phyloP scores from a whole-genome alignment of 1,140 invertebrate species.

The Eumeta japonica region DNA sequence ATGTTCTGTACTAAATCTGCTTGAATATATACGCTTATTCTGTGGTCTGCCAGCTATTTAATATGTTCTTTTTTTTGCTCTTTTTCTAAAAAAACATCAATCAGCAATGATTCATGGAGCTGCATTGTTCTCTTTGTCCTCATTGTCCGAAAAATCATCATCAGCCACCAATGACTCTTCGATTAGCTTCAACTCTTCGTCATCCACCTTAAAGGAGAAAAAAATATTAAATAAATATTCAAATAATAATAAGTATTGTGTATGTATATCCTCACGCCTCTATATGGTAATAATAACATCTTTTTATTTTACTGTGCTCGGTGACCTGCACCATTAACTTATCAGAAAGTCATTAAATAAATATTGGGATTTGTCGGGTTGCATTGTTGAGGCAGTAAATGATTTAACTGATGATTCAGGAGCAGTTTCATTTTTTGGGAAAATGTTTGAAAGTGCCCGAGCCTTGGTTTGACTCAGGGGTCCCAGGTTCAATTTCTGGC shows the following conservation, averaged over 20 bases:
- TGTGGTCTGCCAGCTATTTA: slow-evolving; percentile 15
- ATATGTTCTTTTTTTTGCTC: slow-evolving; percentile 13
- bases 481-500: slow-evolving; percentile 14
- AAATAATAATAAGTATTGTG: no score
- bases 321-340: slow-evolving; percentile 15
- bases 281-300: no score
- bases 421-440: slow-evolving; percentile 12
- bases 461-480: no score
- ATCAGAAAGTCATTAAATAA: slow-evolving; percentile 15
- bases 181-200: slow-evolving; percentile 10
- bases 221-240: no score
- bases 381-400: no score
- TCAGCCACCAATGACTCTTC: slow-evolving; percentile 11
- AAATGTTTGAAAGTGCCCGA: slow-evolving; percentile 14
- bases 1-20: no score
- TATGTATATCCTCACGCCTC: slow-evolving; percentile 7
- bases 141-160: no score
- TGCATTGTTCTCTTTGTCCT: no score
- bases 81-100: slow-evolving; percentile 10
- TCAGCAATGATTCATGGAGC: no score
- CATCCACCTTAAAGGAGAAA: slow-evolving; percentile 13
- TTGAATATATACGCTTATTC: slow-evolving; percentile 15
- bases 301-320: slow-evolving; percentile 10
- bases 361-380: slow-evolving; percentile 12
- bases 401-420: no score